A percentile compares a stretch with the other conserved stretches of the same genome.
Evolutionary conservation across 2,113 vertebrate genomes (phyloP).

Genomic region (Todiramphus chloris): DNA sequence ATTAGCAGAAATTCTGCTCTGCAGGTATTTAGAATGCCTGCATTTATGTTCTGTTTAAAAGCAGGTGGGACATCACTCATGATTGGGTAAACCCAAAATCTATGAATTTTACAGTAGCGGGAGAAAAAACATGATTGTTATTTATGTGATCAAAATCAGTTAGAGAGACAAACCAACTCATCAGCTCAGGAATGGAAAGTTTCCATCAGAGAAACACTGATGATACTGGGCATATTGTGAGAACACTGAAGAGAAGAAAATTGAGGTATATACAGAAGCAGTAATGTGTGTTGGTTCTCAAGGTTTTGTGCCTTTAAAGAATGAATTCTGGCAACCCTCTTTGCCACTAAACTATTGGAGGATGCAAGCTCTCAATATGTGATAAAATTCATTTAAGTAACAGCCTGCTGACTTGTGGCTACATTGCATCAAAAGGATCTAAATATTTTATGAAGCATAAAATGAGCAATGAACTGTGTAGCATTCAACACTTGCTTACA

Average conservation of each 20-base stretch:
- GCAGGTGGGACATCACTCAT: not conserved
- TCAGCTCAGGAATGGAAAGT: not conserved
- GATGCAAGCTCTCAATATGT: not conserved
- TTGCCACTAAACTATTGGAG: not conserved
- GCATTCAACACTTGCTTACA: constrained; percentile 32
- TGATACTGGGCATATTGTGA: not conserved
- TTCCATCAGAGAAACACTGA: not conserved
- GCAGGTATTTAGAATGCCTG: not conserved
- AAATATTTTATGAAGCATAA: constrained; percentile 65
- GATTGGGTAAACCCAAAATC: not conserved
- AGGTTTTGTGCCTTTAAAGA: not conserved
- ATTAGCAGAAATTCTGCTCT: not conserved
- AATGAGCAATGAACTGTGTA: constrained; percentile 43
- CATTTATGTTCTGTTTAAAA: not conserved
- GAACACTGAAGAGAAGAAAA: not conserved
- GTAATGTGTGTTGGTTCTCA: not conserved
- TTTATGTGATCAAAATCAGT: not conserved
- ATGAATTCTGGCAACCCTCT: not conserved
- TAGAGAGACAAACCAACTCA: not conserved
- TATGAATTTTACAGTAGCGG: not conserved
- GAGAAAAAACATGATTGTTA: not conserved
- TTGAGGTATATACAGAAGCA: not conserved
- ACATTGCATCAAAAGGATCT: not conserved
- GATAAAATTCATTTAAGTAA: not conserved
- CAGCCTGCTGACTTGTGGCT: constrained; percentile 52